Percentiles rank a stretch among this genome's conserved stretches.
Evolutionary conservation across 2,113 vertebrate species (phyloP).

Genomic region (Scortum barcoo): DNA sequence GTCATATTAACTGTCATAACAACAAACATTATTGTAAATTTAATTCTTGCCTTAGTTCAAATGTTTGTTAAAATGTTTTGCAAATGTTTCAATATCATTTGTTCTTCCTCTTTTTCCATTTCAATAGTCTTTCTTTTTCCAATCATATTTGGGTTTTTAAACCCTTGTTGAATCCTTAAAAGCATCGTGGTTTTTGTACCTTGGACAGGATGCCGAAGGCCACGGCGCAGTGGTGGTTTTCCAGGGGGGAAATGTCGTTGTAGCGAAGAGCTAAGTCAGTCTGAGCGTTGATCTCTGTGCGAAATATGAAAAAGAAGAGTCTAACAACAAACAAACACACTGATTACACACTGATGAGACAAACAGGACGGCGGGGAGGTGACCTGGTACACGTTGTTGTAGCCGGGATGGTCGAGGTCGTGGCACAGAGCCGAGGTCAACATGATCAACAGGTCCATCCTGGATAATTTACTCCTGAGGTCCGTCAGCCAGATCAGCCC

Average conservation of each 20-base stretch:
- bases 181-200: conserved; percentile 21
- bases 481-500: conserved; percentile 74
- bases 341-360: neutral
- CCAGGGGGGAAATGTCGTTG: conserved; percentile 81
- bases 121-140: neutral
- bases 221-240: conserved; percentile 80
- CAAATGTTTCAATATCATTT: no score
- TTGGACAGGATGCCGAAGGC: conserved; percentile 87
- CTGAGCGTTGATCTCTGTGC: conserved; percentile 80
- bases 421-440: conserved; percentile 75
- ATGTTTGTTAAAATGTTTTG: no score
- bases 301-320: neutral
- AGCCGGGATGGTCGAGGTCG: conserved; percentile 76
- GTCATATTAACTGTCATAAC: no score
- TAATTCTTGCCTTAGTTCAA: no score
- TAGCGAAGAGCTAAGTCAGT: conserved; percentile 79
- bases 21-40: no score
- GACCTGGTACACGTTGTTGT: conserved; percentile 76
- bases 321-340: neutral
- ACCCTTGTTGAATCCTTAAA: neutral
- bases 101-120: neutral
- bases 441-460: conserved; percentile 67
- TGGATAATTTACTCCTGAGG: conserved; percentile 50
- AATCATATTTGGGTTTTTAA: neutral
- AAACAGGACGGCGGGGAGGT: neutral